These are phyloP conservation scores for Ataeniobius toweri DNA, from an alignment of 2,797 vertebrate genomes.

Conservation along the genomic window DNA sequence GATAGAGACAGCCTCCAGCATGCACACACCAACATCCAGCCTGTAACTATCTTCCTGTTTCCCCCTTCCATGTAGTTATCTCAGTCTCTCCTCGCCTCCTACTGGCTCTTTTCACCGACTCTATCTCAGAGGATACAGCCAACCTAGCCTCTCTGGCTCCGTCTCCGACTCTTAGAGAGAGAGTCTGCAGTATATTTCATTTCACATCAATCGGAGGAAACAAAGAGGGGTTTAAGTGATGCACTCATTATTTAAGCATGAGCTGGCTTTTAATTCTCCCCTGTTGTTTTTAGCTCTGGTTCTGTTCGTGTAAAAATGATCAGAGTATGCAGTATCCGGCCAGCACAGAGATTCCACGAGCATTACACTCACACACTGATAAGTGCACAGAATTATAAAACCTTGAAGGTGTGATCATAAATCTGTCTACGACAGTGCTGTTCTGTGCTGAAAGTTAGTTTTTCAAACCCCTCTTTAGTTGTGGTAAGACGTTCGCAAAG, in stretches of 20 bases:
- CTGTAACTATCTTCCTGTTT: constrained; percentile 34
- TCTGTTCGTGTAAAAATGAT: constrained; percentile 58
- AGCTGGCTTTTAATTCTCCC: constrained; percentile 61
- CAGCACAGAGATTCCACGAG: constrained; percentile 38
- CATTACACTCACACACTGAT: constrained; percentile 21
- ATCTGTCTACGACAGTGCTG: constrained; percentile 25
- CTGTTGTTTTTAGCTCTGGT: constrained; percentile 46
- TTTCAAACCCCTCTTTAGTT: constrained; percentile 12
- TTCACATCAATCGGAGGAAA: constrained; percentile 64
- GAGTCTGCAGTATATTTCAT: constrained; percentile 43
- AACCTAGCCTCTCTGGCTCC: constrained; percentile 20
- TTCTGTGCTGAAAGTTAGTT: constrained; percentile 40
- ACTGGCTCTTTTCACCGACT: constrained; percentile 17
- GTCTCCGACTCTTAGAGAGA: constrained; percentile 41
- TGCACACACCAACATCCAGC: constrained; percentile 45
- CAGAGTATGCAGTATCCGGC: constrained; percentile 62
- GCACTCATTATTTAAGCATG: constrained; percentile 71
- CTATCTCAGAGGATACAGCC: constrained; percentile 42
- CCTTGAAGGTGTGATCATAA: constrained; percentile 43
- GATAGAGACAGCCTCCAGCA: constrained; percentile 66
- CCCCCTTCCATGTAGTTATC: constrained; percentile 36
- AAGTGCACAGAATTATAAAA: constrained; percentile 49
- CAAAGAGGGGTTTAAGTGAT: constrained; percentile 63
- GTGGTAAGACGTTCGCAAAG: constrained; percentile 1
- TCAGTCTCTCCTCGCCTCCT: constrained; percentile 18